Conservation (phyloP, 2,888 invertebrate genomes). For the Meteorus cinctellus region DNA sequence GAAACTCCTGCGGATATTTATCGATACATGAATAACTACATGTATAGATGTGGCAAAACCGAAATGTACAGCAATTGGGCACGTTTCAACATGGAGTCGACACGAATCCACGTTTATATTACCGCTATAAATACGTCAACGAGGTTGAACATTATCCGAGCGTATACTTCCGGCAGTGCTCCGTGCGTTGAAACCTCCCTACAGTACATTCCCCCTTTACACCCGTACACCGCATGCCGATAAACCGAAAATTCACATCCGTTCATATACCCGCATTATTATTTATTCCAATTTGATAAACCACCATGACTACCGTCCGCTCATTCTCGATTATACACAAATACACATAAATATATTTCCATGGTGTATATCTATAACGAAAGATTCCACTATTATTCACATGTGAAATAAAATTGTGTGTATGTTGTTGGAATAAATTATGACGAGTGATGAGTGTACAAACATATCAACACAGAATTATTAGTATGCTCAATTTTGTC, state of each 20-base stretch:
- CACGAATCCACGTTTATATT: slow-evolving; percentile 62
- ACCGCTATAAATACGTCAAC: slow-evolving; percentile 67
- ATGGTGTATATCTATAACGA: slow-evolving; percentile 8
- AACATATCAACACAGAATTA: not conserved
- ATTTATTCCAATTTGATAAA: slow-evolving; percentile 58
- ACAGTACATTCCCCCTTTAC: slow-evolving; percentile 41
- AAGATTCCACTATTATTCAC: not conserved
- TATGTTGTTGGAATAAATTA: not conserved
- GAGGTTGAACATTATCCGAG: slow-evolving; percentile 62
- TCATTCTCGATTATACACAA: slow-evolving; percentile 30
- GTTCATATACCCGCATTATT: slow-evolving; percentile 50
- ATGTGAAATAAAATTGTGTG: not conserved
- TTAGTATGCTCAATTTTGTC: not conserved
- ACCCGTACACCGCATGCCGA: not conserved
- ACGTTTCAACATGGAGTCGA: slow-evolving; percentile 54
- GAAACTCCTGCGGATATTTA: not conserved
- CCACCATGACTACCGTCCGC: slow-evolving; percentile 30
- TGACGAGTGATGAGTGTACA: not conserved
- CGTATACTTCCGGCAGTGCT: slow-evolving; percentile 61
- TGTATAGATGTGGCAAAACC: slow-evolving; percentile 21
- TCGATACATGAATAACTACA: slow-evolving; percentile 4
- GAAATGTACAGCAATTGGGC: slow-evolving; percentile 47
- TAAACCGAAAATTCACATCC: not conserved
- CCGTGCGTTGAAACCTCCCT: slow-evolving; percentile 38
- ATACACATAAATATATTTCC: not conserved